These are phyloP conservation scores for Melanotaenia parkinsoni DNA, from an alignment of 2,797 vertebrate species.

Conservation along the genomic window DNA sequence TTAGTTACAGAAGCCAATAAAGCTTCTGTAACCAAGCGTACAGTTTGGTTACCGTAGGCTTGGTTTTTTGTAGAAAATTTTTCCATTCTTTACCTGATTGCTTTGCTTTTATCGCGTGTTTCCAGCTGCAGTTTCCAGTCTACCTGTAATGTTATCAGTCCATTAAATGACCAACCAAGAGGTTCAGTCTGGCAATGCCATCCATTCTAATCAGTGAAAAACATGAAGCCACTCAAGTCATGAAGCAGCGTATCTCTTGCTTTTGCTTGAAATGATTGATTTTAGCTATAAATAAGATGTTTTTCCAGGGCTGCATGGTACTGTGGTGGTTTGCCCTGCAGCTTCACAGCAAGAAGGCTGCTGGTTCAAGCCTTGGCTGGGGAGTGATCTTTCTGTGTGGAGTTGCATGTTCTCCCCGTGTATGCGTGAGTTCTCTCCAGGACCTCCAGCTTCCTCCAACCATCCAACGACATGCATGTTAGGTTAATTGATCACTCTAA, in stretches of 20 bases:
- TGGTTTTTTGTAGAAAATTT: not conserved
- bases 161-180: not conserved
- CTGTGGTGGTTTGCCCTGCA: no score
- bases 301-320: no score
- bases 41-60: no score
- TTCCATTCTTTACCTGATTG: not conserved
- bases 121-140: not conserved
- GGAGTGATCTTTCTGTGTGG: no score
- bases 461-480: no score
- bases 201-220: not conserved
- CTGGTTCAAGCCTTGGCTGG: no score
- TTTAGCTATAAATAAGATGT: not conserved
- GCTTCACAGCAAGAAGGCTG: no score
- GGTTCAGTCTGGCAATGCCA: not conserved
- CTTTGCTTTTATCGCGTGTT: not conserved
- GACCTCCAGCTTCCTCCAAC: no score
- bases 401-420: no score
- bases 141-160: not conserved
- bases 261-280: not conserved
- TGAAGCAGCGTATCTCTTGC: not conserved
- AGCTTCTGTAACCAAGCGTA: not conserved
- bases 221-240: not conserved
- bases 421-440: no score
- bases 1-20: not conserved
- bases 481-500: no score